A percentile compares a stretch with the other conserved stretches of the same genome.
Conservation (phyloP, 2,888 invertebrate genomes). For the Trimorus sp. region DNA sequence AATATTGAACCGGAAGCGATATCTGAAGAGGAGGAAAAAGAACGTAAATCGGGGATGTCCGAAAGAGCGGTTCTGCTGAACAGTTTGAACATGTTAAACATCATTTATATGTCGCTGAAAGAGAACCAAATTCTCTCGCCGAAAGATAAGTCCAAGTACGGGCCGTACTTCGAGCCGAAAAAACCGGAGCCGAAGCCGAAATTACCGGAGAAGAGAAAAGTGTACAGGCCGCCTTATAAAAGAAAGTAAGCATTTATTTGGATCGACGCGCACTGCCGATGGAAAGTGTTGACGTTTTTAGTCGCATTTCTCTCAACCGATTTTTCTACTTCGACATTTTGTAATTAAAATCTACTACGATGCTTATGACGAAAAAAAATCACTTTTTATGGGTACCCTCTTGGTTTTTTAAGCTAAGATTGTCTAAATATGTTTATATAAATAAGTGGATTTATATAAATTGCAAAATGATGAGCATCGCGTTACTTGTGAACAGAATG, state of each 20-base stretch:
- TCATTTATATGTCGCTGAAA: slow-evolving; percentile 87
- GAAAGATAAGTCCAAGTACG: slow-evolving; percentile 86
- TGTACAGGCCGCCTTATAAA: not conserved
- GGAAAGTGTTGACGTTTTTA: not conserved
- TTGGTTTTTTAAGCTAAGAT: too few relatives aligned
- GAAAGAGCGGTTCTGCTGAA: slow-evolving; percentile 87
- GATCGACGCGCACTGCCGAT: not conserved
- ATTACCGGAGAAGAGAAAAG: slow-evolving; percentile 12
- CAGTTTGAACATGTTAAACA: slow-evolving; percentile 87
- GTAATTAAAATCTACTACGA: too few relatives aligned
- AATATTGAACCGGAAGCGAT: slow-evolving; percentile 87
- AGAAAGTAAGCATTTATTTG: slow-evolving; percentile 11
- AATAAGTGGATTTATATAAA: too few relatives aligned
- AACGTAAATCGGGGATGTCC: slow-evolving; percentile 85
- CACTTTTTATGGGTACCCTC: too few relatives aligned
- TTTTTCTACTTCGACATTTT: not conserved
- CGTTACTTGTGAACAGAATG: too few relatives aligned
- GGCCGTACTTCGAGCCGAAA: slow-evolving; percentile 72
- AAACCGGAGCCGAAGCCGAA: slow-evolving; percentile 7
- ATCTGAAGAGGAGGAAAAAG: slow-evolving; percentile 87
- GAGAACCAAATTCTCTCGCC: slow-evolving; percentile 86
- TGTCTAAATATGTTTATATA: too few relatives aligned
- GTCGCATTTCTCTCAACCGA: not conserved
- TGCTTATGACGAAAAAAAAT: too few relatives aligned
- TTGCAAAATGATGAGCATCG: too few relatives aligned